Conservation (phyloP, 1,140 invertebrate genomes). For the Cydia strobilella region DNA sequence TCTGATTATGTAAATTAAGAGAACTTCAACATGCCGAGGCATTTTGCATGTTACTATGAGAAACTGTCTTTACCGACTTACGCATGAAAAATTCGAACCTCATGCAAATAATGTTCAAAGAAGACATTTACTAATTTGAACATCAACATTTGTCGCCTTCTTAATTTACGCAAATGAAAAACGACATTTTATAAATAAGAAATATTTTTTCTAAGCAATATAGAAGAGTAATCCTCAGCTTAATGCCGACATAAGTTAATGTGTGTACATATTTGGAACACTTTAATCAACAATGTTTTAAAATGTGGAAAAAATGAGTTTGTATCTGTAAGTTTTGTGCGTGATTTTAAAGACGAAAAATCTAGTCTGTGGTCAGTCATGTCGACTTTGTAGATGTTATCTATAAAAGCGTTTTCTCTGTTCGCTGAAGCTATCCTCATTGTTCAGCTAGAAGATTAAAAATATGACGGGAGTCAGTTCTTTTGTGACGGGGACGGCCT, state of each 20-base stretch:
- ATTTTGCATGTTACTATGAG: neutral
- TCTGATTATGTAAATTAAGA: too few relatives aligned
- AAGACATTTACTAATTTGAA: conserved; percentile 6
- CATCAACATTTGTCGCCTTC: conserved; percentile 21
- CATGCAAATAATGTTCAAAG: neutral
- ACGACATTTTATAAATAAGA: conserved; percentile 19
- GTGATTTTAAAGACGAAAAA: neutral
- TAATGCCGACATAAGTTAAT: conserved; percentile 27
- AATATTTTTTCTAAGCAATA: conserved; percentile 22
- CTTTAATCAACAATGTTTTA: neutral
- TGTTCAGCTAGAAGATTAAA: conserved; percentile 45
- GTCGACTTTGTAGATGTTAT: neutral
- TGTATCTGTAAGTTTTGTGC: neutral
- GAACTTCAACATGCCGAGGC: too few relatives aligned
- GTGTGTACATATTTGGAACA: neutral
- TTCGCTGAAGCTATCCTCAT: conserved; percentile 29
- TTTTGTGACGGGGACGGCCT: conserved; percentile 41
- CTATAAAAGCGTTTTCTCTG: conserved; percentile 26
- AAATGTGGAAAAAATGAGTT: neutral
- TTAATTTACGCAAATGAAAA: conserved; percentile 21
- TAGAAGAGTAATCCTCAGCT: conserved; percentile 29
- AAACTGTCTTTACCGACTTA: neutral
- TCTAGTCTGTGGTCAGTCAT: conserved; percentile 10
- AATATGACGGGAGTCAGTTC: conserved; percentile 45
- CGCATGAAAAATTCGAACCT: neutral